These are phyloP conservation scores for Rhinoderma darwinii DNA, from an alignment of 2,113 vertebrate genomes.

Conservation along the genomic window DNA sequence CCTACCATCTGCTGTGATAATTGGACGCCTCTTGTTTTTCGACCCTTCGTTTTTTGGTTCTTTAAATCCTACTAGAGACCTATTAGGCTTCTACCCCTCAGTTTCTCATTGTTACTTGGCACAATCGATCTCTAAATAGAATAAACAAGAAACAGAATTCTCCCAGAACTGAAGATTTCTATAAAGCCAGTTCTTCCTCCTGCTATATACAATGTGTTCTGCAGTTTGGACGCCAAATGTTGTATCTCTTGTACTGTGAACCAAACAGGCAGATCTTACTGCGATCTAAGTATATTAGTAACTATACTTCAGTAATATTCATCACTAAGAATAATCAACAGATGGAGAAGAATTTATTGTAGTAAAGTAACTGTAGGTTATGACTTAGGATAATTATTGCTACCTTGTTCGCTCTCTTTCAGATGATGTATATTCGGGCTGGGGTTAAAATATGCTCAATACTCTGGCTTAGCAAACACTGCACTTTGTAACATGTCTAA, in stretches of 20 bases:
- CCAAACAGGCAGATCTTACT: not conserved
- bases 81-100: not conserved
- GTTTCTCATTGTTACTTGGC: not conserved
- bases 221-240: not conserved
- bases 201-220: conserved; percentile 26
- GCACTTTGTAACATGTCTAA: too few species aligned
- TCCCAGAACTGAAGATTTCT: conserved; percentile 35
- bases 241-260: not conserved
- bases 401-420: not conserved
- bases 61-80: not conserved
- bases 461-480: not conserved
- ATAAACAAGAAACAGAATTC: conserved; percentile 34
- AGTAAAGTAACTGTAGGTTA: not conserved
- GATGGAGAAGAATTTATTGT: not conserved
- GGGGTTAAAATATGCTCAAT: not conserved
- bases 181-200: conserved; percentile 34
- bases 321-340: not conserved
- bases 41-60: not conserved
- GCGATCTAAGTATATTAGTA: not conserved
- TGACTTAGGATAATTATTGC: not conserved
- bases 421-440: not conserved
- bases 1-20: not conserved
- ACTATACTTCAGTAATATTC: not conserved
- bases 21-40: not conserved
- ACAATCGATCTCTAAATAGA: not conserved